These are phyloP conservation scores for Eledona agricola DNA, from an alignment of 2,888 invertebrate species.

Conservation along the genomic window DNA sequence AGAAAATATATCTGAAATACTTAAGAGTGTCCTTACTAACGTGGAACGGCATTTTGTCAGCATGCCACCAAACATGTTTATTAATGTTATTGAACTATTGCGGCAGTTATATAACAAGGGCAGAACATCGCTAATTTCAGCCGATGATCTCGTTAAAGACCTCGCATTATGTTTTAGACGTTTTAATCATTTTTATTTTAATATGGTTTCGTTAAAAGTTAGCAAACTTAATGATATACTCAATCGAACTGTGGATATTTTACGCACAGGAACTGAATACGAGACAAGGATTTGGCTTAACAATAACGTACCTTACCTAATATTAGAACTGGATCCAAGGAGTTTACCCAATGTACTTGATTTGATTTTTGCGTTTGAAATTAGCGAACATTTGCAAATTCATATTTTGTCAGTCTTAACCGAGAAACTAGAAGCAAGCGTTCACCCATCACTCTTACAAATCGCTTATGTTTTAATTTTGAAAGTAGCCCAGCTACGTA, in stretches of 20 bases:
- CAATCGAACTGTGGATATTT: slow-evolving; percentile 13
- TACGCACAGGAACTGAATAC: slow-evolving; percentile 27
- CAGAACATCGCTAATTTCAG: slow-evolving; percentile 28
- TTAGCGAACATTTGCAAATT: slow-evolving; percentile 42
- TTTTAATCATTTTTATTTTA: slow-evolving; percentile 36
- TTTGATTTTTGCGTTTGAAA: not conserved
- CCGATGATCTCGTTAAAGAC: slow-evolving; percentile 4
- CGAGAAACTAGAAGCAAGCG: slow-evolving; percentile 33
- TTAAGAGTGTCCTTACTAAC: slow-evolving; percentile 39
- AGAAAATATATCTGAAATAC: slow-evolving; percentile 40
- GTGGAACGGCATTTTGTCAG: slow-evolving; percentile 38
- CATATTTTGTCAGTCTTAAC: slow-evolving; percentile 44
- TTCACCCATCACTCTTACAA: slow-evolving; percentile 15
- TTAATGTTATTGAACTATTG: slow-evolving; percentile 43
- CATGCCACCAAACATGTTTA: slow-evolving; percentile 44
- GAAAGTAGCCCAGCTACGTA: slow-evolving; percentile 34
- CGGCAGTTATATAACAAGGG: slow-evolving; percentile 44
- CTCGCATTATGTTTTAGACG: slow-evolving; percentile 9
- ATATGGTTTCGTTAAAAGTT: slow-evolving; percentile 45
- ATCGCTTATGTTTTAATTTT: slow-evolving; percentile 25
- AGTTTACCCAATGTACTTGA: slow-evolving; percentile 37
- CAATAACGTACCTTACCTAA: slow-evolving; percentile 45
- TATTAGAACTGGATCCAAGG: slow-evolving; percentile 33
- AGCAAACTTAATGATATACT: slow-evolving; percentile 31
- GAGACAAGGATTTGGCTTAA: slow-evolving; percentile 44